Base-by-base conservation (phyloP, 2,888 invertebrate species). In the Tetheella fluctuosa region DNA sequence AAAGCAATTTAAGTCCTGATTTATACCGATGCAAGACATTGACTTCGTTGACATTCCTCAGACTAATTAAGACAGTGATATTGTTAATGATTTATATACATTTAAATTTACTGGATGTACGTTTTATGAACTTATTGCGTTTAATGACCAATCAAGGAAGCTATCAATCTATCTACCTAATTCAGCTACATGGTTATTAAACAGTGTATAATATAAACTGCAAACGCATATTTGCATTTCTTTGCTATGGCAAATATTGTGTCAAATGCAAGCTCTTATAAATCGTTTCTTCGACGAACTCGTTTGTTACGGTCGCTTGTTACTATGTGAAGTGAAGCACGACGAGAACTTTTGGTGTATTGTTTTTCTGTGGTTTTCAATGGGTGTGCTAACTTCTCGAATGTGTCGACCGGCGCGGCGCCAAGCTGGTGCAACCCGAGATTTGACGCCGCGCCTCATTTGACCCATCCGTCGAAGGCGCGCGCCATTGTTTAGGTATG, bases 1-100 rank as follows among this genome's bases (percentile, higher is more conserved):
- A 89, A 90, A 91, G 89, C 90, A 88, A 90, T 91, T 90, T 89
- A 84, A 81, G 79, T 84, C 80, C 81, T 91, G 90, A 91, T 91
- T 91, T 91, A 91, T 91, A 81, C 82, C 78, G 72, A 77, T 79
- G 83, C 81, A 81, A 76, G 79, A 77, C 82, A 85, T 84, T 79
- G 83, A 68, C 79, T 81, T 65, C 84, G 89, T 80, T 90, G 90
- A 90, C 90, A 84, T 90, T 82, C 81, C 80, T 80, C 82, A 77
- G 69, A 86, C 86, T 90, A 90, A 91, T 90, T 91, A 91, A 85
- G 85, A 86, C 83, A 81, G 79, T 77, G 83, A 80, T 80, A 85
- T 82, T 76, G 76, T 76, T 74, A 82, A 84, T 88, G 87, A 90
- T 89, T 88, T 86, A 89, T 84, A 65, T 72, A 61, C 68, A 2